Evolutionary conservation across 2,113 vertebrate genomes (phyloP).

Genomic region (Suricata suricatta): DNA sequence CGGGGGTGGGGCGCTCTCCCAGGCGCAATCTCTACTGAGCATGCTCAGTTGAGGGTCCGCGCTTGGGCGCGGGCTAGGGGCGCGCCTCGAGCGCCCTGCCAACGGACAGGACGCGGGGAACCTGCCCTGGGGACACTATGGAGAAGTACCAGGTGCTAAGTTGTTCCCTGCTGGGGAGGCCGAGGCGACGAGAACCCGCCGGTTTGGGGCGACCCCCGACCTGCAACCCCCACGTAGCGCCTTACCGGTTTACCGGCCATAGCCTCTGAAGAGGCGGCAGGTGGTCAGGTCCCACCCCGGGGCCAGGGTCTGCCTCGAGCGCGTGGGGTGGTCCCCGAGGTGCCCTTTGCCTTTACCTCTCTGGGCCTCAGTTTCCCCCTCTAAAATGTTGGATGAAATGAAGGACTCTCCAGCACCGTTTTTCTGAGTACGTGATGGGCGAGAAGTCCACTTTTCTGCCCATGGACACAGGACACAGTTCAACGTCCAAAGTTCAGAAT

Average conservation of each 20-base stretch:
- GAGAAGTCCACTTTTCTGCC: neutral
- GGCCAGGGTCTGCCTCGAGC: neutral
- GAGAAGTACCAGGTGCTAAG: slow-evolving; percentile 75
- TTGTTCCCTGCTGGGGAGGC: neutral
- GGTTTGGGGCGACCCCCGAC: neutral
- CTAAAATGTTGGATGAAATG: neutral
- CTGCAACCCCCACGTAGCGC: no score
- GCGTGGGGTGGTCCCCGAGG: neutral
- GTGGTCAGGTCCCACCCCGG: fast-evolving
- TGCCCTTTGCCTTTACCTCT: neutral
- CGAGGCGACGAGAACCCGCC: neutral
- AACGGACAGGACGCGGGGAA: no score
- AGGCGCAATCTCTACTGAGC: neutral
- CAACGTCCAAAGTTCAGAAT: neutral
- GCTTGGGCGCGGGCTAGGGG: neutral
- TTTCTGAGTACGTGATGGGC: neutral
- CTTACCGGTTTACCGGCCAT: neutral
- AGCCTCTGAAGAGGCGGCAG: neutral
- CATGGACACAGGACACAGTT: neutral
- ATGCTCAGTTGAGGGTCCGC: neutral
- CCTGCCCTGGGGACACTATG: neutral
- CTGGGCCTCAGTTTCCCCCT: neutral
- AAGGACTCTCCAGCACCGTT: neutral
- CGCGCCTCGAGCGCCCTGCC: fast-evolving
- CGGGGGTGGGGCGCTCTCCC: neutral